phyloP scores from a whole-genome alignment of 2,113 vertebrate genomes.

The Oreotrochilus melanogaster region DNA sequence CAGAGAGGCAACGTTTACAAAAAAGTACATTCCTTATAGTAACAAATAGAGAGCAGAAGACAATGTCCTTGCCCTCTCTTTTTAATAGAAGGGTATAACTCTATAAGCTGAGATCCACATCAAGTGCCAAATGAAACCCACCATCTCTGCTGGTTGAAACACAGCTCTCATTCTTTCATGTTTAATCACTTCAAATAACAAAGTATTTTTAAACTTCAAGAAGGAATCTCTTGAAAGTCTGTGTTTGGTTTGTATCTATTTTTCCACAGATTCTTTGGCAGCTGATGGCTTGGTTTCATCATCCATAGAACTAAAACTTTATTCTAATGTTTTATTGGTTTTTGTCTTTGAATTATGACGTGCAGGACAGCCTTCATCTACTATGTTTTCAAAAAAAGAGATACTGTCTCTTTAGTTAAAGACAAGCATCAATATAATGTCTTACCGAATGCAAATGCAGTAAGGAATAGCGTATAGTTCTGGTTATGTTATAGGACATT shows the following conservation, averaged over 20 bases:
- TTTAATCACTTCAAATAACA: not conserved
- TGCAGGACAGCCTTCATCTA: constrained; percentile 36
- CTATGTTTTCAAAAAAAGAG: not conserved
- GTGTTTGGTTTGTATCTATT: constrained; percentile 1
- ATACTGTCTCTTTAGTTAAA: constrained; percentile 72
- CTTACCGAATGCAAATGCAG: constrained; percentile 57
- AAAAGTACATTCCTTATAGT: not conserved
- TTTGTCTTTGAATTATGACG: not conserved
- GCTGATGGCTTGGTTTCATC: constrained; percentile 22
- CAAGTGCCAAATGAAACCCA: not conserved
- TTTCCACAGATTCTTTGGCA: constrained; percentile 48
- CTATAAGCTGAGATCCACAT: not conserved
- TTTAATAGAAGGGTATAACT: not conserved
- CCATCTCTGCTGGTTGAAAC: not conserved
- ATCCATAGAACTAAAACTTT: not conserved
- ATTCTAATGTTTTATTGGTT: not conserved
- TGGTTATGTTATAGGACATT: constrained; percentile 65
- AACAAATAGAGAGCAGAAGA: not conserved
- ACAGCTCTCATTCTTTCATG: not conserved
- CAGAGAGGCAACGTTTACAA: not conserved
- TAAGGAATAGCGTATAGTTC: constrained; percentile 62
- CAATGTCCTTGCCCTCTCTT: not conserved
- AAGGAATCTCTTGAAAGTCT: not conserved
- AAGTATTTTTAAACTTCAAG: not conserved
- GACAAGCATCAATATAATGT: constrained; percentile 58